Conservation (phyloP, 2,797 vertebrate genomes). For the Peromyscus melanophrys region DNA sequence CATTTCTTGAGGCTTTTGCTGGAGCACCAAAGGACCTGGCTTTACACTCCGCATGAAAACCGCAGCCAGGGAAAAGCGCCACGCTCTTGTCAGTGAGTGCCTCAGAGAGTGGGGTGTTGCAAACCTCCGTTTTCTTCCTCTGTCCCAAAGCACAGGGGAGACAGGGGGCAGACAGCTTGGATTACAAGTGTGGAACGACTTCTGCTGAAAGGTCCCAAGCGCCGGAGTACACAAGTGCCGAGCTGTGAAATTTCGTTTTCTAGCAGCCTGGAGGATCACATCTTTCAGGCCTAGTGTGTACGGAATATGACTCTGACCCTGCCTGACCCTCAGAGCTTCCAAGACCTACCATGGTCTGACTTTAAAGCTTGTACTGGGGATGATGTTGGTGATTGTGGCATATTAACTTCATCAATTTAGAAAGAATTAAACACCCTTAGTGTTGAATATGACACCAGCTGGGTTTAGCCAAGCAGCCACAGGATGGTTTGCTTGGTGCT, state of each 20-base stretch:
- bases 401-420: constrained; percentile 26
- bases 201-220: constrained; percentile 38
- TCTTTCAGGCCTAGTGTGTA: constrained; percentile 35
- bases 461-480: background rate
- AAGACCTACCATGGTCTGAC: background rate
- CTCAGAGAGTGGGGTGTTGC: background rate
- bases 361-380: background rate
- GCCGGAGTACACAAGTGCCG: background rate
- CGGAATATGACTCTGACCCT: background rate
- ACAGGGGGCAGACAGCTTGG: background rate
- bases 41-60: background rate
- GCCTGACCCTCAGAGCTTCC: constrained; percentile 13
- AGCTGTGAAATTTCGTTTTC: constrained; percentile 6
- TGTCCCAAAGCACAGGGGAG: background rate
- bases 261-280: background rate
- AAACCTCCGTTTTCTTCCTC: background rate
- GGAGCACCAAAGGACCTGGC: background rate
- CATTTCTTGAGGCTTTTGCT: background rate
- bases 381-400: background rate
- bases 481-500: background rate
- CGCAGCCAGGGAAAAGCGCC: background rate
- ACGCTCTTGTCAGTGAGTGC: background rate
- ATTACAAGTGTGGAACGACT: constrained; percentile 7
- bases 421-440: background rate
- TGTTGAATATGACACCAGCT: background rate